Base-by-base conservation (phyloP, 2,113 vertebrate genomes). In the Chloroceryle aenea region DNA sequence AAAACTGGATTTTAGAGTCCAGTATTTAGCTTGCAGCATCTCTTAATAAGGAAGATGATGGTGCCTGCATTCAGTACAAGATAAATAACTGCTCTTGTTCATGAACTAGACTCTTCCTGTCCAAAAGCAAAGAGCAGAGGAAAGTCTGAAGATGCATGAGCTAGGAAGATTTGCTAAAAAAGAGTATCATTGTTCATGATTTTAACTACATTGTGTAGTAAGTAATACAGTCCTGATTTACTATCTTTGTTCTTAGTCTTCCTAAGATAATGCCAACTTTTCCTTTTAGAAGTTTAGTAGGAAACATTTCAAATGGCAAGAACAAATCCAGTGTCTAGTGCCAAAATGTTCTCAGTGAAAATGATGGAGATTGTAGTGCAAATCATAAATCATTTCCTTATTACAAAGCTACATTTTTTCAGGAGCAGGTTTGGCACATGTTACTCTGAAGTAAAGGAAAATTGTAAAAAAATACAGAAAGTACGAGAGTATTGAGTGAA, bases 261-360 rank as follows among this genome's bases (percentile, higher is more conserved):
- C 87, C 81, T 68, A 47, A 82, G 72, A 50, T 64, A 78, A 56
- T 74, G 82, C 56, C 94, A 93, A 25, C 48, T 90, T 96, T 94
- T 94, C 68, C 82, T 81, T 88, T 88, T 58, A 20, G 36, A 92
- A 93, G 94, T 93, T 95, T 86, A 94, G 23, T 89, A 4, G 93
- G 93, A 96, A 95, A 63, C 32, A 69, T 89, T 95, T 88, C 75
- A 95, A 96, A 91, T 73, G 91, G 68, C 80, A 96, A 59, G 87
- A 95, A 62, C 9, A 92, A 96, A 82, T 56, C 61, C 77, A 53
- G 2, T 90, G 55, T 94, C 52, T 30, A 36, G 26, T 79, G 97
- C 95, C 91, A 97, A 83, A 87, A 50, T 53, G 20, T 64, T 78
- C 53, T 86, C 23, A 20, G 10, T 61, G 92, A 59, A 84, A 66